Evolutionary conservation across 2,797 vertebrate species (phyloP).

Genomic region (Mareca penelope): DNA sequence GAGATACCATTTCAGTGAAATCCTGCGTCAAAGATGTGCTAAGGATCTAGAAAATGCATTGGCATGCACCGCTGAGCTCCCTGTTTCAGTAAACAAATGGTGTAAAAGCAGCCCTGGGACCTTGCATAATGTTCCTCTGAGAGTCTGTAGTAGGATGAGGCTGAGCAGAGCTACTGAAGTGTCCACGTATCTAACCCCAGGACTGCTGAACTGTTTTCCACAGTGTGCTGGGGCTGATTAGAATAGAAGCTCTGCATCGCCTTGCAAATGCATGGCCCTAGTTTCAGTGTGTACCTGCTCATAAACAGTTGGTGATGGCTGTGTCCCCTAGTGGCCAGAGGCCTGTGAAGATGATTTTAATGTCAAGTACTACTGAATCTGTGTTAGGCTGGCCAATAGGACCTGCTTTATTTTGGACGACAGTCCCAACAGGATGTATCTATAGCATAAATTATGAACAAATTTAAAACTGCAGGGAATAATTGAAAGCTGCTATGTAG

Average conservation of each 20-base stretch:
- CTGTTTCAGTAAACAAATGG: not conserved
- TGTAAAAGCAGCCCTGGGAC: not conserved
- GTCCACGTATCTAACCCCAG: not conserved
- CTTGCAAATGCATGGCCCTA: not conserved
- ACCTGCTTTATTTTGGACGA: not conserved
- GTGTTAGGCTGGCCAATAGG: not conserved
- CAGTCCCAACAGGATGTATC: not conserved
- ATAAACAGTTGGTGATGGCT: not conserved
- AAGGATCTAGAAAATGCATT: not conserved
- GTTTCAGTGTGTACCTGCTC: not conserved
- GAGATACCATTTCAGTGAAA: not conserved
- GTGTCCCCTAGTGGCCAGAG: not conserved
- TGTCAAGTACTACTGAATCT: not conserved
- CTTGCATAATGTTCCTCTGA: not conserved
- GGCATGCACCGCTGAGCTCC: not conserved
- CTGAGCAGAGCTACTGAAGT: not conserved
- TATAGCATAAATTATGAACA: not conserved
- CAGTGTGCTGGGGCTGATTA: not conserved
- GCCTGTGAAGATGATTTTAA: not conserved
- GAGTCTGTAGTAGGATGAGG: not conserved
- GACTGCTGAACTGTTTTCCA: not conserved
- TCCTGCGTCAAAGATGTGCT: not conserved
- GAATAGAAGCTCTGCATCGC: not conserved
- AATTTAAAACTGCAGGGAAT: constrained; percentile 9
- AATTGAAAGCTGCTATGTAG: not conserved